Evolutionary conservation across 2,797 vertebrate genomes (phyloP).

Genomic region (Pitangus sulphuratus): DNA sequence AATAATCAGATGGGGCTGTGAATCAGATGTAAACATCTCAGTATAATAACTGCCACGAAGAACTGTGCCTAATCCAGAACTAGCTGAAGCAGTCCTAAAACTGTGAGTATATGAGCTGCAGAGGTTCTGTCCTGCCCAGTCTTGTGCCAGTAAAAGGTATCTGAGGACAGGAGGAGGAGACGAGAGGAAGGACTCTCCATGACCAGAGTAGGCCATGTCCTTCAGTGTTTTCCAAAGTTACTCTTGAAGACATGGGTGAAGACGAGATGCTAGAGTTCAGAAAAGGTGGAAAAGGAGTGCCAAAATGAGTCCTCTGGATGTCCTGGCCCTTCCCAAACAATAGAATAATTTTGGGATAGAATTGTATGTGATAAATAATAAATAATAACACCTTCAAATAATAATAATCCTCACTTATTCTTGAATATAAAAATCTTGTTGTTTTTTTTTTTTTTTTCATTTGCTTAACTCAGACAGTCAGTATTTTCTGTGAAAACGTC

Average conservation of each 20-base stretch:
- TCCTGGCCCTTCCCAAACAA: not conserved
- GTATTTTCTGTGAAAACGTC: not conserved
- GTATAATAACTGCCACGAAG: not conserved
- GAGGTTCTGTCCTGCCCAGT: not conserved
- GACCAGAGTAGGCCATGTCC: not conserved
- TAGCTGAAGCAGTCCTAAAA: not conserved
- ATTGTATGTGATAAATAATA: not conserved
- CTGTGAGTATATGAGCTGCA: not conserved
- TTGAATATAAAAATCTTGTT: not conserved
- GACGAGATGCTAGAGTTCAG: not conserved
- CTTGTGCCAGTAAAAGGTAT: not conserved
- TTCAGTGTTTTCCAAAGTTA: not conserved
- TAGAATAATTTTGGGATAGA: not conserved
- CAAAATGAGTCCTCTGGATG: not conserved
- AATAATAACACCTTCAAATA: not conserved
- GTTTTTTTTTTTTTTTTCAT: not conserved
- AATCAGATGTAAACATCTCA: not conserved
- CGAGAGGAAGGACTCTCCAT: not conserved
- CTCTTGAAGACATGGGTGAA: not conserved
- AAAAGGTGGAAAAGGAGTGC: not conserved
- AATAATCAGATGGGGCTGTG: not conserved
- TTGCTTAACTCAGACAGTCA: not conserved
- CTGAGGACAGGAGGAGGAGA: not conserved
- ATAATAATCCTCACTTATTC: not conserved
- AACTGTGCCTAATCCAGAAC: not conserved